Evolutionary conservation across 2,113 vertebrate genomes (phyloP).

Genomic region (Ceyx cyanopectus): DNA sequence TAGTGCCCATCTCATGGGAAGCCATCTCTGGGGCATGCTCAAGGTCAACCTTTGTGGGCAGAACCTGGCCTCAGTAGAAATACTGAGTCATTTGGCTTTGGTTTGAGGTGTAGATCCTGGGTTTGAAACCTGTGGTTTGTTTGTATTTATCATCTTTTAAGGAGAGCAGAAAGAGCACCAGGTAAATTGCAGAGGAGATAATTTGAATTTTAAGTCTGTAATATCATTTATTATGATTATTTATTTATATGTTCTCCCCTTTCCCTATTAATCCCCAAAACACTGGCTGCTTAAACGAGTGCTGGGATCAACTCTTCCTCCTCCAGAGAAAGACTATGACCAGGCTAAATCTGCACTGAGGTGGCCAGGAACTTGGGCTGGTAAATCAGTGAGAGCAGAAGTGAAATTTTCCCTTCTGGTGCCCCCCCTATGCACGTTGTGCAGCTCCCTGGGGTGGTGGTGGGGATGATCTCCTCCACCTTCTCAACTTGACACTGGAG

Average conservation of each 20-base stretch:
- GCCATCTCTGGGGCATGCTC: fast-evolving
- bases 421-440: fast-evolving
- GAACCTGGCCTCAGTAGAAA: no score
- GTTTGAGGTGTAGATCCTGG: neutral
- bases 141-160: fast-evolving
- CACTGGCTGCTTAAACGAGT: neutral
- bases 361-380: neutral
- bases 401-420: fast-evolving
- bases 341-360: neutral
- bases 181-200: neutral
- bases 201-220: neutral
- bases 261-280: neutral
- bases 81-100: fast-evolving
- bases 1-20: fast-evolving
- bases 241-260: neutral
- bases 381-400: neutral
- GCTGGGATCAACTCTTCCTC: neutral
- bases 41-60: fast-evolving
- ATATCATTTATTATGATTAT: fast-evolving
- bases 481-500: neutral
- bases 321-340: neutral
- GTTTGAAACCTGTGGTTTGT: neutral
- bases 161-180: neutral
- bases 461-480: neutral
- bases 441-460: fast-evolving